Evolutionary conservation across 2,888 invertebrate species (phyloP), one percentile per base, ranked within the genome.

Genomic region (Baronia brevicornis): DNA sequence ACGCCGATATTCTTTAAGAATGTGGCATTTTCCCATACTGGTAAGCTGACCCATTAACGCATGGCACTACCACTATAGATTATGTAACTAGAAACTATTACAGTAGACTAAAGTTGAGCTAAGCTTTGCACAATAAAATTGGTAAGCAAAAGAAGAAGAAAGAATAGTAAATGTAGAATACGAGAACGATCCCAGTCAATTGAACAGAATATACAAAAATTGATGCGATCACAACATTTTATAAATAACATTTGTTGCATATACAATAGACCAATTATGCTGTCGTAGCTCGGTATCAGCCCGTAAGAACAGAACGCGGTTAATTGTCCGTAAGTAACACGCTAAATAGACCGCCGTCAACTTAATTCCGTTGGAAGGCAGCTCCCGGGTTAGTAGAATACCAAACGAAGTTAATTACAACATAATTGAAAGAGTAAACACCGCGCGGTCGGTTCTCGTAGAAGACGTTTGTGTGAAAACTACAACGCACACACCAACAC

Each of bases 251-350:
- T 10, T 31, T 21, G 27, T 36, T 28, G 22, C 28, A 33, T 28
- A 38, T 33, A 32, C 32, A 39, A 31, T 19, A 21, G 38, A 27
- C 31, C 27, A 36, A 36, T 36, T 36, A 36, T 11, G 22, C 31
- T 31, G 36, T 36, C 36, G 8, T 14, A 36, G 26, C 36, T 31
- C 18, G 22, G 30, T 19, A 22, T 31, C 10, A 15, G 21, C 33
- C n/a, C 33, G 27, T 27, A 22, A 27, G 18, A 19, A 23, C 26
- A 15, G 18, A 25, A 21, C 14, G 36, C 35, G 36, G 41, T 40
- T 70, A 79, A 79, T 78, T 70, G 75, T 63, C 64, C 60, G 75
- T 67, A 56, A 75, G 66, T 71, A 74, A 78, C 62, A 58, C 56
- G 70, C 54, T 75, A 79, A 79, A 57, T 52, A 51, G 45, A 53